phyloP scores from a whole-genome alignment of 1,140 invertebrate genomes.

The Drosophila nasuta region DNA sequence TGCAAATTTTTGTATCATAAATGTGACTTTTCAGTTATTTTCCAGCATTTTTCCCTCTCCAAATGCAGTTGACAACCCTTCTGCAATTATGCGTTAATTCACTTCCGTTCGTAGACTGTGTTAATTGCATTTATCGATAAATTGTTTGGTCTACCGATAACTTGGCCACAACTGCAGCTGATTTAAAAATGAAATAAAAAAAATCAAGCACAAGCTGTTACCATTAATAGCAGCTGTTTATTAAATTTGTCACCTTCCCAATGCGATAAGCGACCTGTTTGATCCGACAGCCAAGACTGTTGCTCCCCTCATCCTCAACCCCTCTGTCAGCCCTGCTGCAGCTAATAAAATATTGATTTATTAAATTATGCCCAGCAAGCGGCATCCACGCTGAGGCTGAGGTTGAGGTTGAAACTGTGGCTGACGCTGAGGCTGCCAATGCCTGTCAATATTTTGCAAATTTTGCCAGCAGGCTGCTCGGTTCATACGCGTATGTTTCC shows the following conservation, averaged over 20 bases:
- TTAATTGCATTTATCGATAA: conserved; percentile 2
- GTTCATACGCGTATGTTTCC: conserved; percentile 7
- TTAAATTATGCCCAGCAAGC: conserved; percentile 66
- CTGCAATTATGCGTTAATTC: too few relatives aligned
- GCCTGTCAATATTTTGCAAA: conserved; percentile 78
- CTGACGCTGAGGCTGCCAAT: conserved; percentile 21
- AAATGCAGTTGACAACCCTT: too few relatives aligned
- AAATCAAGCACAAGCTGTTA: neutral
- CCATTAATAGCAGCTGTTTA: conserved; percentile 29
- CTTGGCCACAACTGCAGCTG: neutral
- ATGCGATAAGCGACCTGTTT: conserved; percentile 36
- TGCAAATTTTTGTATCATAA: too few relatives aligned
- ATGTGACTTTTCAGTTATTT: too few relatives aligned
- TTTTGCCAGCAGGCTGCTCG: conserved; percentile 56
- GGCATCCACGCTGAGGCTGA: conserved; percentile 6
- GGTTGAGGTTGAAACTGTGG: neutral
- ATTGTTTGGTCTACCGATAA: neutral
- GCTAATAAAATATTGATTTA: conserved; percentile 81
- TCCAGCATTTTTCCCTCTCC: too few relatives aligned
- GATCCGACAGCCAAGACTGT: conserved; percentile 3
- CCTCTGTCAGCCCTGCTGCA: conserved; percentile 23
- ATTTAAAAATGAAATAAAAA: too few relatives aligned
- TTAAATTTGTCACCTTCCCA: conserved; percentile 34
- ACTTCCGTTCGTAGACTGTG: too few relatives aligned
- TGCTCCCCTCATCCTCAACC: neutral